Evolutionary conservation across 2,797 vertebrate species (phyloP).

Genomic region (Enoplosus armatus): DNA sequence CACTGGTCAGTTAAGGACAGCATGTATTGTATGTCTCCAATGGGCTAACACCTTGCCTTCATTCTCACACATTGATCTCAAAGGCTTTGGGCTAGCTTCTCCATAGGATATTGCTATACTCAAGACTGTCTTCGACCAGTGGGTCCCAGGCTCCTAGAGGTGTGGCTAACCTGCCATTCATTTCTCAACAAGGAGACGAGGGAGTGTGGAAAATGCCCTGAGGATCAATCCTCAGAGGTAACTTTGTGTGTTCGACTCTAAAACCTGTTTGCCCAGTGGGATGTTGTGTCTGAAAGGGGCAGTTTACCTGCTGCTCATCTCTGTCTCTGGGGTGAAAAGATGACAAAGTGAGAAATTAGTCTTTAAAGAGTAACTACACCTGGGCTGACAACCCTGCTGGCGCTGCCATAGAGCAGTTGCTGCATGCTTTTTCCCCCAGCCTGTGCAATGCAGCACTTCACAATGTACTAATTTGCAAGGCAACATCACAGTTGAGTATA

Average conservation of each 20-base stretch:
- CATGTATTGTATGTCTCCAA: constrained; percentile 4
- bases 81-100: constrained; percentile 2
- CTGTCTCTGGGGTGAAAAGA: constrained; percentile 39
- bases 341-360: constrained; percentile 53
- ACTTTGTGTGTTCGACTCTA: constrained; percentile 30
- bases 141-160: constrained; percentile 18
- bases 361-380: constrained; percentile 43
- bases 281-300: constrained; percentile 12
- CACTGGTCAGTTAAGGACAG: constrained; percentile 8
- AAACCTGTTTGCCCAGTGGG: constrained; percentile 49
- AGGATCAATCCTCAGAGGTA: constrained; percentile 52
- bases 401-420: neutral
- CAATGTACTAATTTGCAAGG: neutral
- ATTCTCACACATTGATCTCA: constrained; percentile 35
- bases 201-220: constrained; percentile 44
- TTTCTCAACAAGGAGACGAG: constrained; percentile 46
- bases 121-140: constrained; percentile 19
- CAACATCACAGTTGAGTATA: neutral
- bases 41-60: neutral
- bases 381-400: constrained; percentile 33
- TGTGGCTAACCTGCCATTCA: constrained; percentile 53
- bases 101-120: neutral
- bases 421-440: neutral
- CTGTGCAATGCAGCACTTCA: neutral
- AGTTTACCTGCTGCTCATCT: constrained; percentile 55